Percentiles rank a stretch among this genome's conserved stretches.
These are phyloP conservation scores for Hypomecis punctinalis DNA, from an alignment of 2,888 invertebrate species.

Conservation along the genomic window DNA sequence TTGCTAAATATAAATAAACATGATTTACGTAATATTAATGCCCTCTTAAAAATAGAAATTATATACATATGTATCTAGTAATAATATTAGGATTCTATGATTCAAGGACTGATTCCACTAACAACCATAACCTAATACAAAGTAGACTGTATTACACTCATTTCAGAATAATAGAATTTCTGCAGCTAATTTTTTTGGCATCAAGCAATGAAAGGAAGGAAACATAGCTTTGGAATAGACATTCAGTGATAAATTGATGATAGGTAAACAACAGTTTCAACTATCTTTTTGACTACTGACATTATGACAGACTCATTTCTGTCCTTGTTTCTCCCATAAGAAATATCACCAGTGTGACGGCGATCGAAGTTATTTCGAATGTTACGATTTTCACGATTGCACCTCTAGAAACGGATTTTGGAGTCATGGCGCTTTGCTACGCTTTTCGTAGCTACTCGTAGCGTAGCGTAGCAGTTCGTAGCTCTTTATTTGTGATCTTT, in stretches of 20 bases:
- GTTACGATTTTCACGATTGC: no score
- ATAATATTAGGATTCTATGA: not conserved
- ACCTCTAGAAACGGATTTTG: not conserved
- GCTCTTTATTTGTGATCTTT: not conserved
- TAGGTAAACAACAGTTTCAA: slow-evolving; percentile 16
- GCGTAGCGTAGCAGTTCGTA: not conserved
- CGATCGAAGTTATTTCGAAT: no score
- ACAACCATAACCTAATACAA: slow-evolving; percentile 75
- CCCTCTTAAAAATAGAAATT: no score
- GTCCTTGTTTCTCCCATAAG: no score
- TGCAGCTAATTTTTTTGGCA: slow-evolving; percentile 81
- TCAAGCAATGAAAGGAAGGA: slow-evolving; percentile 76
- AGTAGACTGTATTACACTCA: slow-evolving; percentile 66
- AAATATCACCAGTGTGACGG: no score
- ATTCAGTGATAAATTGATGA: slow-evolving; percentile 68
- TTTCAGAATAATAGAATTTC: slow-evolving; percentile 73
- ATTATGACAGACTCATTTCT: not conserved
- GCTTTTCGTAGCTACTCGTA: not conserved
- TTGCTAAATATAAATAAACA: no score
- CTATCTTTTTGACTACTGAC: not conserved
- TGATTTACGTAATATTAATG: no score
- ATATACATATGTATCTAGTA: no score
- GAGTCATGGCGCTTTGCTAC: not conserved
- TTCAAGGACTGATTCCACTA: slow-evolving; percentile 60
- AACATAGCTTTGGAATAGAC: slow-evolving; percentile 81